Conservation (phyloP, 2,888 invertebrate genomes). For the Ernsta delagoae region DNA sequence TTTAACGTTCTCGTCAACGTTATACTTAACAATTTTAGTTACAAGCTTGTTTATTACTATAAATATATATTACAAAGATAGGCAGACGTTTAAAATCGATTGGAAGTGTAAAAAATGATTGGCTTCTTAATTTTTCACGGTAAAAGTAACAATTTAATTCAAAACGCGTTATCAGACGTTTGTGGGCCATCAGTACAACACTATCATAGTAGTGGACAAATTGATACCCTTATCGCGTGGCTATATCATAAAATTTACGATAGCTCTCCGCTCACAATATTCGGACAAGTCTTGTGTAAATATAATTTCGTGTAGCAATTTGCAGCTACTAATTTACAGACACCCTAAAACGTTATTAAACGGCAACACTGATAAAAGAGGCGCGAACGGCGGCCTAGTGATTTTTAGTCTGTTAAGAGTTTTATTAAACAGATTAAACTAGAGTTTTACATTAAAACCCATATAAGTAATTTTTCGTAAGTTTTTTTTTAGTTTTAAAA, state of each 20-base stretch:
- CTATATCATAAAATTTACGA: conserved; percentile 74
- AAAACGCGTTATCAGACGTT: conserved; percentile 60
- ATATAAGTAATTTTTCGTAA: too few relatives aligned
- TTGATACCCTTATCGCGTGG: conserved; percentile 68
- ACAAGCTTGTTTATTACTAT: too few relatives aligned
- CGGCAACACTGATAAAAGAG: conserved; percentile 34
- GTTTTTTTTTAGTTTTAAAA: too few relatives aligned
- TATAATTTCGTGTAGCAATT: conserved; percentile 61
- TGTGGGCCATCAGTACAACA: conserved; percentile 60
- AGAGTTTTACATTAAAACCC: too few relatives aligned
- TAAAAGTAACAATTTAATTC: conserved; percentile 45
- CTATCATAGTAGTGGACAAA: conserved; percentile 73
- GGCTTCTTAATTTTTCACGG: conserved; percentile 19
- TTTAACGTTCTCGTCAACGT: too few relatives aligned
- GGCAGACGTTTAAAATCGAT: too few relatives aligned
- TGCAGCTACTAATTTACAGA: conserved; percentile 36
- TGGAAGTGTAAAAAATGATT: too few relatives aligned
- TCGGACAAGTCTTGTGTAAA: conserved; percentile 72
- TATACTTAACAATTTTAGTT: too few relatives aligned
- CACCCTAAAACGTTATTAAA: conserved; percentile 34
- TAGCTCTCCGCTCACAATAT: conserved; percentile 60
- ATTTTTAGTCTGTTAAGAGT: conserved; percentile 23
- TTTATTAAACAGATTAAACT: conserved; percentile 9
- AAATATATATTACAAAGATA: too few relatives aligned
- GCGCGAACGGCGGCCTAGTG: conserved; percentile 28